These are phyloP conservation scores for Parascotia fuliginaria DNA, from an alignment of 2,888 invertebrate genomes.

Conservation along the genomic window DNA sequence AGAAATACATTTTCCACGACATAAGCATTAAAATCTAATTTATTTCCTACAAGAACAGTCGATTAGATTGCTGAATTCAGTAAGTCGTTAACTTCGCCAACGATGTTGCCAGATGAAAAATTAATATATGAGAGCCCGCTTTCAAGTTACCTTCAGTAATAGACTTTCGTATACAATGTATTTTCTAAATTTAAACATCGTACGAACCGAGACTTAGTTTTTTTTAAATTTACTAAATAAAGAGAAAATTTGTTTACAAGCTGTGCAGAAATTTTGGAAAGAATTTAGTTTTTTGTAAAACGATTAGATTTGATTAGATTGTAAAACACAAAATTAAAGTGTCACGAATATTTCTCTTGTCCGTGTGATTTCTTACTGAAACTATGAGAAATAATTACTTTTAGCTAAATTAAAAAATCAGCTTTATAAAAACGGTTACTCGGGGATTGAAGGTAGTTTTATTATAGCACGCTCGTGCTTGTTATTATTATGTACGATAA, in stretches of 20 bases:
- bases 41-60: constrained; percentile 16
- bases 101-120: constrained; percentile 50
- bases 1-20: neutral
- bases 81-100: constrained; percentile 43
- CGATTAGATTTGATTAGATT: neutral
- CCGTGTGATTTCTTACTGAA: neutral
- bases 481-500: too few relatives aligned
- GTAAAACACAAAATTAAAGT: constrained; percentile 2
- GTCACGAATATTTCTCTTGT: neutral
- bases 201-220: constrained; percentile 20
- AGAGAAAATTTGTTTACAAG: constrained; percentile 12
- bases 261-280: constrained; percentile 10
- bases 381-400: neutral
- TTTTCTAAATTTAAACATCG: constrained; percentile 42
- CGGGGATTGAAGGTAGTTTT: too few relatives aligned
- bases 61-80: constrained; percentile 41
- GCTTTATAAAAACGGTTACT: too few relatives aligned
- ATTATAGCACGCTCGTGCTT: too few relatives aligned
- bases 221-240: constrained; percentile 1
- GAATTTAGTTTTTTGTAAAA: constrained; percentile 7
- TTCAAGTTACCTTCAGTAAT: constrained; percentile 47
- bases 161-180: constrained; percentile 44
- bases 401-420: too few relatives aligned
- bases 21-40: constrained; percentile 19
- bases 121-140: constrained; percentile 46